These are phyloP conservation scores for Clarias macrocephalus DNA, from an alignment of 2,113 vertebrate species.

Conservation along the genomic window DNA sequence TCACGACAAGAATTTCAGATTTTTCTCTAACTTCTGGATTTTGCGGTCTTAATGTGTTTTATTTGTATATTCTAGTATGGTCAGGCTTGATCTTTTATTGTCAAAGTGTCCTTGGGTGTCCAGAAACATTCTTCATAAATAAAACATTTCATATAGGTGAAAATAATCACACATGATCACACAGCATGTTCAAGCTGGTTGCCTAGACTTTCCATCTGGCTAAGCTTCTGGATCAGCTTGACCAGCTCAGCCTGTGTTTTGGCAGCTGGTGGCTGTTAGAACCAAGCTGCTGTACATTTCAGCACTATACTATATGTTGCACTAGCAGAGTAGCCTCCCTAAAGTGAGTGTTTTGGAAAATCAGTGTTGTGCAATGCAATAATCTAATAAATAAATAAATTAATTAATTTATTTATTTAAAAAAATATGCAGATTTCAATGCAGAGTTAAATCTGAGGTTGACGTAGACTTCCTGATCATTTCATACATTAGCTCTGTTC, in stretches of 20 bases:
- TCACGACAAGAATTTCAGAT: no score
- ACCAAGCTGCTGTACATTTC: neutral
- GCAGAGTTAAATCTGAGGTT: neutral
- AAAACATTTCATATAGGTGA: neutral
- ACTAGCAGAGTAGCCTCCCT: neutral
- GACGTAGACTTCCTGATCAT: neutral
- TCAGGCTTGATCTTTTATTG: no score
- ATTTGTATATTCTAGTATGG: no score
- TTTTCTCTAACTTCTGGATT: no score
- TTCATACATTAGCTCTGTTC: neutral
- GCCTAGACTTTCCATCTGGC: conserved; percentile 1
- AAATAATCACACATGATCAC: conserved; percentile 6
- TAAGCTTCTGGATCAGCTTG: neutral
- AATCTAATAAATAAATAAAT: no score
- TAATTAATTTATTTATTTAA: no score
- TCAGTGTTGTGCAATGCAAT: neutral
- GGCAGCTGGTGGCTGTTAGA: neutral
- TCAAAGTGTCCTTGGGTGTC: no score
- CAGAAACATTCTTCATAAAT: no score
- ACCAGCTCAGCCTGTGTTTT: neutral
- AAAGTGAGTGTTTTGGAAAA: neutral
- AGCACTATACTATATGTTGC: neutral
- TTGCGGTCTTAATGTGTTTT: no score
- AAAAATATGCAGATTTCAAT: no score
- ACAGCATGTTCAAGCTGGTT: neutral